These are phyloP conservation scores for Malacoraja senta DNA, from an alignment of 2,797 vertebrate genomes.

Conservation along the genomic window DNA sequence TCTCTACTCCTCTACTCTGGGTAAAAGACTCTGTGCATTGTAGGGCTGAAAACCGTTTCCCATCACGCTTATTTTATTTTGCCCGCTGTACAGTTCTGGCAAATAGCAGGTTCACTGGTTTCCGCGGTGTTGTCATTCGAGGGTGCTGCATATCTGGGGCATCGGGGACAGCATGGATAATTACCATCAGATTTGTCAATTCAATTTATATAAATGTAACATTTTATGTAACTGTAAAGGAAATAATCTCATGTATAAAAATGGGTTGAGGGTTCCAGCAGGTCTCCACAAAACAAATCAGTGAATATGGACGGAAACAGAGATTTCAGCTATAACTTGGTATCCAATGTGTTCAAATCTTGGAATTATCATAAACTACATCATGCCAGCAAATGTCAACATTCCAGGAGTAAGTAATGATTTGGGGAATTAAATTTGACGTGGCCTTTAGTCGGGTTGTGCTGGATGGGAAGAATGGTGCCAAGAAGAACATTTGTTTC, in stretches of 20 bases:
- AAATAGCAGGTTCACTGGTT: not conserved
- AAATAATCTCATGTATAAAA: not conserved
- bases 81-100: not conserved
- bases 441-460: not conserved
- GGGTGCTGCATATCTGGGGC: not conserved
- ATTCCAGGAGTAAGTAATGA: constrained; percentile 16
- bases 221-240: constrained; percentile 8
- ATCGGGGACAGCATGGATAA: not conserved
- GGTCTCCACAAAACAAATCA: not conserved
- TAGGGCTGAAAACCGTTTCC: too few species aligned
- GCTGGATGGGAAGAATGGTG: not conserved
- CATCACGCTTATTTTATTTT: not conserved
- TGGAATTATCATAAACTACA: constrained; percentile 14
- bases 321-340: not conserved
- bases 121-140: not conserved
- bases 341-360: not conserved
- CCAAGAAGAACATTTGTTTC: constrained; percentile 30
- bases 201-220: not conserved
- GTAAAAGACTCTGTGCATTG: not conserved
- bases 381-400: constrained; percentile 11
- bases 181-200: not conserved
- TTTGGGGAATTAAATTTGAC: constrained; percentile 14
- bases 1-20: too few species aligned
- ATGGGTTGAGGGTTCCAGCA: not conserved
- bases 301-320: not conserved